A percentile compares a stretch with the other conserved stretches of the same genome.
phyloP scores from a whole-genome alignment of 2,888 invertebrate species.

The Phengaris arion region DNA sequence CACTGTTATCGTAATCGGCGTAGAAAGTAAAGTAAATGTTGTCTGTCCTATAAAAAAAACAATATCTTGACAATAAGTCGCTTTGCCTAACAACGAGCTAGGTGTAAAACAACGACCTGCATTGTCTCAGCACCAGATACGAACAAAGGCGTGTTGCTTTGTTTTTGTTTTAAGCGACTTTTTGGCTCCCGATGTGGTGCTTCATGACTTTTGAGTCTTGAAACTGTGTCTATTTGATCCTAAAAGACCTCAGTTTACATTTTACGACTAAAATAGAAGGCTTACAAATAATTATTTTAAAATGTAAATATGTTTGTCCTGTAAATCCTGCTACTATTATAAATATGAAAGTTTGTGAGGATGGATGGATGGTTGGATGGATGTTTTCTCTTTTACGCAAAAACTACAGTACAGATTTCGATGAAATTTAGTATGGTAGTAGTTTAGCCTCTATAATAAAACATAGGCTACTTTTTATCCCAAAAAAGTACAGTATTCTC shows the following conservation, averaged over 20 bases:
- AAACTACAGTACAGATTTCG: too few species aligned
- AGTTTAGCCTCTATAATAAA: too few species aligned
- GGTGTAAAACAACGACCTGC: not conserved
- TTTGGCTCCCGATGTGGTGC: not conserved
- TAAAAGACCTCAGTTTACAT: not conserved
- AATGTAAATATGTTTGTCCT: not conserved
- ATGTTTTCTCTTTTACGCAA: too few species aligned
- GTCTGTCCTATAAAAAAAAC: not conserved
- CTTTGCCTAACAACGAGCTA: not conserved
- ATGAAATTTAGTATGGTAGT: too few species aligned
- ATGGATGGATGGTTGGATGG: too few species aligned
- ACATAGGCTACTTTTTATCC: too few species aligned
- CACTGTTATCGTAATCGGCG: too few species aligned
- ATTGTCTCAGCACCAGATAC: not conserved
- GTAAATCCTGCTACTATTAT: not conserved
- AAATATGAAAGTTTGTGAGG: too few species aligned
- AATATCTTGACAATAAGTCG: slow-evolving; percentile 5
- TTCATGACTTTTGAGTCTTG: not conserved
- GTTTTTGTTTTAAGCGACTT: slow-evolving; percentile 12
- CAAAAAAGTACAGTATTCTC: too few species aligned
- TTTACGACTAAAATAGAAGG: not conserved
- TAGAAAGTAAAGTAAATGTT: too few species aligned
- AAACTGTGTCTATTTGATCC: not conserved
- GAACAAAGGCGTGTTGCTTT: not conserved
- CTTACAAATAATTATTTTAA: not conserved